Base-by-base conservation (phyloP, 2,888 invertebrate species). In the Hydrotaea cyrtoneurina region DNA sequence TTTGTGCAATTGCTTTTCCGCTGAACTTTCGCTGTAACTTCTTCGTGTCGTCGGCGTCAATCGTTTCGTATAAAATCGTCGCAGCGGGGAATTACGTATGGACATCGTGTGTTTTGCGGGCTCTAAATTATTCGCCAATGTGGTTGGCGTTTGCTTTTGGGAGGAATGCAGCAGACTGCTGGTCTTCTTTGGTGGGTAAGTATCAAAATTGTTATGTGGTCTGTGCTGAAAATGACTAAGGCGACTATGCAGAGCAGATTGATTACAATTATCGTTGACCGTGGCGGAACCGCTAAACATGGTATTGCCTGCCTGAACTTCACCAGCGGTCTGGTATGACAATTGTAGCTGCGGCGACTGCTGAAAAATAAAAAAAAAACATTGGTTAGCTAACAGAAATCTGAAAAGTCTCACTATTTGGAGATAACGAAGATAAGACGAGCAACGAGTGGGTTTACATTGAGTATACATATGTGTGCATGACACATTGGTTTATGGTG, bases 11-110 rank as follows among this genome's bases (percentile, higher is more conserved):
- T 69, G 69, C 69, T 89, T 88, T 75, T 90, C 90, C 4, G 87
- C 85, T 3, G 89, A 88, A 86, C 89, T 90, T 80, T 90, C 90
- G 78, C 89, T 87, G 10, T 88, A 85, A 71, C 90, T 89, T 50
- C 89, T 88, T 36, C 87, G 88, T 15, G 39, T 69, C 15, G 78
- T 59, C 19, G 43, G 7, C 5, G 69, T n/a, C 5, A 62, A 50
- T 57, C 82, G 57, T 85, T 86, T 86, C 17, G 69, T 71, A 71
- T 84, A 79, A 36, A 69, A 55, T 39, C 57, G 75, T 57, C 53
- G 78, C 0, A 81, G 26, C 11, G 81, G 84, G 26, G 87, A 76
- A 39, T 73, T 79, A 53, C 66, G 78, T n/a, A 81, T 77, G 62
- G 78, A 78, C 80, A 86, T 86, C 57, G 64, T 76, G 74, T 53